Evolutionary conservation across 2,888 invertebrate species (phyloP).

Genomic region (Trimorus sp.): DNA sequence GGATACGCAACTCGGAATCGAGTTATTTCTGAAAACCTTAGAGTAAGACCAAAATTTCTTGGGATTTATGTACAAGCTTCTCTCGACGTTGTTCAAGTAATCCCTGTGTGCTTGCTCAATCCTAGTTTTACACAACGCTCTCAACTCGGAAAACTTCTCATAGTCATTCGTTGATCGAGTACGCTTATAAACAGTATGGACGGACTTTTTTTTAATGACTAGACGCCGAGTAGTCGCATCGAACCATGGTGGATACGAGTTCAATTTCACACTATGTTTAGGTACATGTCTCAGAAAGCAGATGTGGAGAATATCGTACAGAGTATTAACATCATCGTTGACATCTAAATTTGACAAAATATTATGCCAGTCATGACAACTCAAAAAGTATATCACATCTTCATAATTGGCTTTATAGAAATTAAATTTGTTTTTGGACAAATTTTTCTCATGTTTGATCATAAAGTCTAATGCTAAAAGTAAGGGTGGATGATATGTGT

Average conservation of each 20-base stretch:
- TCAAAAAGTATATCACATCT: not conserved
- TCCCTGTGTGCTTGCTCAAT: not conserved
- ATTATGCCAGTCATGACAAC: not conserved
- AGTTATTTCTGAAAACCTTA: not conserved
- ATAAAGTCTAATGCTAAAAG: not conserved
- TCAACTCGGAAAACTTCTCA: not conserved
- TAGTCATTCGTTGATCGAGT: not conserved
- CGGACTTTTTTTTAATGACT: not conserved
- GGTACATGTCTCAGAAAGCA: not conserved
- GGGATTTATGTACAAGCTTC: not conserved
- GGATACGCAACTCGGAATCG: not conserved
- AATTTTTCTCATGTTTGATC: no score
- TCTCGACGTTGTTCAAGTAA: not conserved
- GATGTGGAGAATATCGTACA: conserved; percentile 1
- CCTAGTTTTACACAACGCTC: not conserved
- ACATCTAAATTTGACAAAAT: not conserved
- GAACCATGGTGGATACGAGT: conserved; percentile 4
- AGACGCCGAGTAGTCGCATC: not conserved
- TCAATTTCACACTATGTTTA: no score
- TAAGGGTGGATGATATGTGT: not conserved
- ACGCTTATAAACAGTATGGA: not conserved
- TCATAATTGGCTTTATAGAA: not conserved
- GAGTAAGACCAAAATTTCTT: not conserved
- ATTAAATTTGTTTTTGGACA: no score
- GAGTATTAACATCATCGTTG: not conserved